Conservation (phyloP, 2,797 vertebrate species). For the Spinus pinus region DNA sequence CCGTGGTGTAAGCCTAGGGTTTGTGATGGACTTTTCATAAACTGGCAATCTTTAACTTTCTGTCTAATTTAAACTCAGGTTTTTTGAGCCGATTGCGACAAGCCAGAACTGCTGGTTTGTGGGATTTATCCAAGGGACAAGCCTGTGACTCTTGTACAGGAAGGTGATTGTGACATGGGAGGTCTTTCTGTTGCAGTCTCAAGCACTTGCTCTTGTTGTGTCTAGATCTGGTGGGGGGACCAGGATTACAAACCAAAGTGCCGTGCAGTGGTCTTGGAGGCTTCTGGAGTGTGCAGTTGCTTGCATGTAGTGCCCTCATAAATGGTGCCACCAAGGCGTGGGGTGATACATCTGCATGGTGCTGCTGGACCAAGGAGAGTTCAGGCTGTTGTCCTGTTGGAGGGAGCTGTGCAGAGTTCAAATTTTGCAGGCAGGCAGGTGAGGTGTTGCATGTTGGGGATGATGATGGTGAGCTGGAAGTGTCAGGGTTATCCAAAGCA, state of each 20-base stretch:
- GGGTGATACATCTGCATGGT: accelerated
- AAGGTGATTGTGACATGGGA: background rate
- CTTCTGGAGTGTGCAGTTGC: background rate
- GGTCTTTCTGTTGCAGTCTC: background rate
- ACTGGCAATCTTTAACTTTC: background rate
- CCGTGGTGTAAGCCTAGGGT: background rate
- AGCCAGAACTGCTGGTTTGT: background rate
- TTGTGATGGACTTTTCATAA: background rate
- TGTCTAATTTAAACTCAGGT: background rate
- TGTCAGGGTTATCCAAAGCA: background rate
- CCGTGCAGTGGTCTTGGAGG: accelerated
- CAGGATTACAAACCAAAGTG: background rate
- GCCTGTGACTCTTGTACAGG: accelerated
- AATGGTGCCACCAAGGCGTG: accelerated
- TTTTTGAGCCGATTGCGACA: background rate
- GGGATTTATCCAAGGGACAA: background rate
- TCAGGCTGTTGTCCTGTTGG: background rate
- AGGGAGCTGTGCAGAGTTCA: background rate
- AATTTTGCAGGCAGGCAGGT: background rate
- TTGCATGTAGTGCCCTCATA: background rate
- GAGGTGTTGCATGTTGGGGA: background rate
- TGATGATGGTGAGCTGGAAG: background rate
- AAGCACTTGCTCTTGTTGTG: background rate
- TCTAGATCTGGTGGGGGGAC: background rate
- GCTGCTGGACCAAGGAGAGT: background rate